Conservation (phyloP, 1,140 invertebrate species). For the Magallana angulata region DNA sequence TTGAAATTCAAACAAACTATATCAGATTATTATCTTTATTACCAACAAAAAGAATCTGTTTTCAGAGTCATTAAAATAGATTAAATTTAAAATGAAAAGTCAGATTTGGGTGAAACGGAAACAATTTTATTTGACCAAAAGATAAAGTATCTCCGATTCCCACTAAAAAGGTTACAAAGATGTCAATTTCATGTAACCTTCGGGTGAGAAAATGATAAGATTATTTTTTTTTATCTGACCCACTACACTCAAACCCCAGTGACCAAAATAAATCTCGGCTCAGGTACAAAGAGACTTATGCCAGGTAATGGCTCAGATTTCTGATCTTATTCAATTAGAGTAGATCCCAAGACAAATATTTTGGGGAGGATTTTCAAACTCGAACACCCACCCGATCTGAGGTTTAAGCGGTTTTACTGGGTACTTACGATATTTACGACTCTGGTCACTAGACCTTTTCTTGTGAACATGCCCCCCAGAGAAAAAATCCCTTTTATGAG, state of each 20-base stretch:
- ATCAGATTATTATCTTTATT: neutral
- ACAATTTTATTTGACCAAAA: neutral
- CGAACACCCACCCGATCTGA: neutral
- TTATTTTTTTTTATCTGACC: neutral
- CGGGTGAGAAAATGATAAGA: neutral
- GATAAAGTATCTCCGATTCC: neutral
- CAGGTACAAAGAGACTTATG: neutral
- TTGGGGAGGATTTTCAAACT: conserved; percentile 1
- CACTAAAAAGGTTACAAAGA: too few species aligned
- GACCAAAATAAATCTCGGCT: neutral
- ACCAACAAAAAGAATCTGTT: neutral
- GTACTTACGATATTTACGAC: conserved; percentile 16
- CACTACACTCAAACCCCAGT: neutral
- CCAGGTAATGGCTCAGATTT: neutral
- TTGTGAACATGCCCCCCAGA: neutral
- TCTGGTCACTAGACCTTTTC: neutral
- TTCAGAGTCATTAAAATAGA: neutral
- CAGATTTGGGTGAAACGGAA: neutral
- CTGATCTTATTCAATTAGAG: neutral
- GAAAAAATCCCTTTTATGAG: neutral
- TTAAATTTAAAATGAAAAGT: neutral
- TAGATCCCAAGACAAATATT: conserved; percentile 28
- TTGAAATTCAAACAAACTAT: neutral
- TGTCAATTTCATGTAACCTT: neutral
- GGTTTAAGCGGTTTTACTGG: neutral